phyloP scores from a whole-genome alignment of 2,797 vertebrate genomes.

The Cossypha heuglini region DNA sequence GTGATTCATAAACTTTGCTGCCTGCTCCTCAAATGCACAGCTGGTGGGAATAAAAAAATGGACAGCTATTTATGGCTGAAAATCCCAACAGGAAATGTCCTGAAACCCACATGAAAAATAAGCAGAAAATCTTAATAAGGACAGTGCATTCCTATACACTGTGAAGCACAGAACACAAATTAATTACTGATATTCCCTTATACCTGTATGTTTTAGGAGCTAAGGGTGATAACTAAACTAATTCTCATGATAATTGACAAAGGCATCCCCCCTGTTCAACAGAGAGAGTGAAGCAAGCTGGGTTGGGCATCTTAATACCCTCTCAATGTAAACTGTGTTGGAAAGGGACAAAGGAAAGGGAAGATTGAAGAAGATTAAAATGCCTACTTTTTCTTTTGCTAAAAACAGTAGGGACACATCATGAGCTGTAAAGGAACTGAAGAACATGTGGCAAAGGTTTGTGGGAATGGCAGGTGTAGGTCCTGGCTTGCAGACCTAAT shows the following conservation, averaged over 20 bases:
- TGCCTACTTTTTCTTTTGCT: slow-evolving; percentile 28
- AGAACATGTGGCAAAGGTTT: slow-evolving; percentile 17
- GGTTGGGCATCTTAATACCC: neutral
- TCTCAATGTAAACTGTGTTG: neutral
- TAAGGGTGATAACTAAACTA: slow-evolving; percentile 2
- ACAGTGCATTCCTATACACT: neutral
- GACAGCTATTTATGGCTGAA: slow-evolving; percentile 4
- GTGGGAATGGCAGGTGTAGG: neutral
- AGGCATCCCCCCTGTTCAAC: neutral
- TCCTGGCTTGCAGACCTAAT: neutral
- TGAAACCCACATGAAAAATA: neutral
- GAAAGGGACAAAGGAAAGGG: neutral
- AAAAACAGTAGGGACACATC: slow-evolving; percentile 3
- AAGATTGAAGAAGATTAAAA: slow-evolving; percentile 29
- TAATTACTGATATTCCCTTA: neutral
- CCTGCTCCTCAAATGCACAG: neutral
- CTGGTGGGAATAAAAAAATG: neutral
- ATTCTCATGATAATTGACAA: neutral
- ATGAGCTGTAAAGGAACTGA: slow-evolving; percentile 34
- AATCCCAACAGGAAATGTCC: neutral
- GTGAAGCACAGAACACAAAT: neutral
- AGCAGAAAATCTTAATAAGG: neutral
- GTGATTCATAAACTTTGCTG: slow-evolving; percentile 46
- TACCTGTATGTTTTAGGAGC: neutral
- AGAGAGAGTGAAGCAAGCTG: neutral